These are phyloP conservation scores for Silurus meridionalis DNA, from an alignment of 2,113 vertebrate genomes.

Conservation along the genomic window DNA sequence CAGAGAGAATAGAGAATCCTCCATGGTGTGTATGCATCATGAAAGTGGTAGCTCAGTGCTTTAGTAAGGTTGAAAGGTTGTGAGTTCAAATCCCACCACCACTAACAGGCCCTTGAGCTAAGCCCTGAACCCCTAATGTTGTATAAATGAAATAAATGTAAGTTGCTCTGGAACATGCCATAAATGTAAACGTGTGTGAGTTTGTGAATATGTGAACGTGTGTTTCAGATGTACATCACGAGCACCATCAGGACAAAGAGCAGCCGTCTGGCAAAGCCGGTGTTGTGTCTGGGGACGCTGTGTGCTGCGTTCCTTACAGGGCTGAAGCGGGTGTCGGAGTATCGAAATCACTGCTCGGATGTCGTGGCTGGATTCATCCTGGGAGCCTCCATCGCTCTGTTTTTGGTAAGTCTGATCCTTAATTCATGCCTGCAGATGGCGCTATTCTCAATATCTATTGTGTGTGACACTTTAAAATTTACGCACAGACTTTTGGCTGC, in stretches of 20 bases:
- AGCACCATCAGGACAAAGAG: slow-evolving; percentile 98
- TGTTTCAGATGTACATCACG: slow-evolving; percentile 96
- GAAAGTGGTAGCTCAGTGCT: no score
- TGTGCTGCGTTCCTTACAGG: slow-evolving; percentile 93
- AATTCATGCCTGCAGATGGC: neutral
- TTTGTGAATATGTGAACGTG: neutral
- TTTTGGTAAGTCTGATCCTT: slow-evolving; percentile 79
- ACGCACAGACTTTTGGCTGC: no score
- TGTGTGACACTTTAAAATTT: no score
- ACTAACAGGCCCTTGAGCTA: no score
- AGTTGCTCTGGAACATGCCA: no score
- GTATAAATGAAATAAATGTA: no score
- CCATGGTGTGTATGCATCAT: neutral
- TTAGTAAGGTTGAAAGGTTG: no score
- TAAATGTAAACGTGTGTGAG: neutral
- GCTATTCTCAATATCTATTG: neutral
- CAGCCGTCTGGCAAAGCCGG: slow-evolving; percentile 93
- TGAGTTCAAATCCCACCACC: no score
- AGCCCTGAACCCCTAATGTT: no score
- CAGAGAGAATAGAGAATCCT: neutral
- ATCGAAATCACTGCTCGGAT: slow-evolving; percentile 95
- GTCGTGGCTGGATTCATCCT: slow-evolving; percentile 94
- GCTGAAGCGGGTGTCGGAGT: slow-evolving; percentile 94
- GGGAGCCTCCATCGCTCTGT: slow-evolving; percentile 89
- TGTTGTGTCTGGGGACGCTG: slow-evolving; percentile 90